Percentiles rank a stretch among this genome's conserved stretches.
These are phyloP conservation scores for Corvus moneduloides DNA, from an alignment of 2,113 vertebrate species.

Conservation along the genomic window DNA sequence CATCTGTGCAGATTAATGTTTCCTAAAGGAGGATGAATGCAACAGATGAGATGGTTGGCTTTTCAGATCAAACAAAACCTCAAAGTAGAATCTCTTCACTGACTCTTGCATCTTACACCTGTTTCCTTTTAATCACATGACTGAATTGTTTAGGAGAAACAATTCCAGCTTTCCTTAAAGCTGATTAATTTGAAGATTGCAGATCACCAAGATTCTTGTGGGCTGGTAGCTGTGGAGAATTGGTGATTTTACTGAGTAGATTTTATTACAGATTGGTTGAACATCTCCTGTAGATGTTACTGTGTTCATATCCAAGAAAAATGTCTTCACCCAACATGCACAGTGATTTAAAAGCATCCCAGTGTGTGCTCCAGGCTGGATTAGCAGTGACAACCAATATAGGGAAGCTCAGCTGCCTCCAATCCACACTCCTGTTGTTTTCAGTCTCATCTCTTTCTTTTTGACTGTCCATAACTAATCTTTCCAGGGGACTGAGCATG, in stretches of 20 bases:
- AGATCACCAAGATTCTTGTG: neutral
- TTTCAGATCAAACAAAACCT: slow-evolving; percentile 66
- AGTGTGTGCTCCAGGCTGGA: neutral
- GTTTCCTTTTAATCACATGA: slow-evolving; percentile 55
- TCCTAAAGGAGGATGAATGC: slow-evolving; percentile 65
- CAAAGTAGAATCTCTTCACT: slow-evolving; percentile 41
- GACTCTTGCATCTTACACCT: slow-evolving; percentile 67
- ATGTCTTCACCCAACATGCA: neutral
- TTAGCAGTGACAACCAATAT: neutral
- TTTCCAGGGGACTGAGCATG: slow-evolving; percentile 40
- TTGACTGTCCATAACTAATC: slow-evolving; percentile 32
- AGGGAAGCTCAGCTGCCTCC: slow-evolving; percentile 11
- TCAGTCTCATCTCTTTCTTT: slow-evolving; percentile 11
- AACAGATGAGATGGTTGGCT: slow-evolving; percentile 72
- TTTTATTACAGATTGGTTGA: neutral
- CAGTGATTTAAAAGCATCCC: neutral
- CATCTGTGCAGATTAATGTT: slow-evolving; percentile 85
- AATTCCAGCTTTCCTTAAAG: slow-evolving; percentile 17
- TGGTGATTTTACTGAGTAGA: neutral
- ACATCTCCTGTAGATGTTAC: neutral
- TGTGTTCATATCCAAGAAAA: neutral
- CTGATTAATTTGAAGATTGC: slow-evolving; percentile 20
- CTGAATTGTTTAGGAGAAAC: slow-evolving; percentile 50
- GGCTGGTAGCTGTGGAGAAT: neutral
- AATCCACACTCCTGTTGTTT: neutral